Evolutionary conservation across 2,888 invertebrate genomes (phyloP).

Genomic region (Cistogaster globosa): DNA sequence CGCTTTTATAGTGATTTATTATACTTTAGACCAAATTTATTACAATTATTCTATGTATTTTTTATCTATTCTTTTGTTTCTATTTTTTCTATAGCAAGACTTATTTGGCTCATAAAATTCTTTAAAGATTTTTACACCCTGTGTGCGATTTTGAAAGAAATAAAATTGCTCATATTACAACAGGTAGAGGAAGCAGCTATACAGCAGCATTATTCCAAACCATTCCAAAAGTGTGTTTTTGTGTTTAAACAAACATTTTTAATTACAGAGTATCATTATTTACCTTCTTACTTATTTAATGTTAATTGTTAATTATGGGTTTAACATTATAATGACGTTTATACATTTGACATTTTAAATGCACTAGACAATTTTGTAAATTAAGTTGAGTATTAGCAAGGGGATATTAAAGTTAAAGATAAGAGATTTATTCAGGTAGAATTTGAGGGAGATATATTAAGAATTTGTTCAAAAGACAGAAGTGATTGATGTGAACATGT

Average conservation of each 20-base stretch:
- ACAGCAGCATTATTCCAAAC: background rate
- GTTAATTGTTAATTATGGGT: conserved; percentile 70
- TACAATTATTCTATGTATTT: conserved; percentile 11
- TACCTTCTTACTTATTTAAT: conserved; percentile 54
- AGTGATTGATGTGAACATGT: background rate
- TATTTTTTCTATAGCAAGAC: background rate
- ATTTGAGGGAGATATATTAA: background rate
- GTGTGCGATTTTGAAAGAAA: background rate
- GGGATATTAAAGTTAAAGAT: conserved; percentile 13
- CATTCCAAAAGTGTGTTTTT: conserved; percentile 9
- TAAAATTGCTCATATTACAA: conserved; percentile 28
- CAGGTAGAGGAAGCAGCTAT: conserved; percentile 14
- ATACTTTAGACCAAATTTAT: conserved; percentile 39
- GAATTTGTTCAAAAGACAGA: background rate
- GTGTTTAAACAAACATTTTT: conserved; percentile 26
- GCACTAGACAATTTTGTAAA: conserved; percentile 43
- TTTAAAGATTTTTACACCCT: conserved; percentile 16
- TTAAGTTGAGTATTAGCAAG: conserved; percentile 28
- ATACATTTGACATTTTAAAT: conserved; percentile 48
- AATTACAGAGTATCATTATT: conserved; percentile 58
- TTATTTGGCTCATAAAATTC: conserved; percentile 22
- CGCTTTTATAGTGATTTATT: conserved; percentile 34
- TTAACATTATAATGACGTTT: conserved; percentile 59
- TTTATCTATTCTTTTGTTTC: background rate
- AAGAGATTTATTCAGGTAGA: background rate